Base-by-base conservation (phyloP, 1,140 invertebrate species). In the Calephelis virginiensis region DNA sequence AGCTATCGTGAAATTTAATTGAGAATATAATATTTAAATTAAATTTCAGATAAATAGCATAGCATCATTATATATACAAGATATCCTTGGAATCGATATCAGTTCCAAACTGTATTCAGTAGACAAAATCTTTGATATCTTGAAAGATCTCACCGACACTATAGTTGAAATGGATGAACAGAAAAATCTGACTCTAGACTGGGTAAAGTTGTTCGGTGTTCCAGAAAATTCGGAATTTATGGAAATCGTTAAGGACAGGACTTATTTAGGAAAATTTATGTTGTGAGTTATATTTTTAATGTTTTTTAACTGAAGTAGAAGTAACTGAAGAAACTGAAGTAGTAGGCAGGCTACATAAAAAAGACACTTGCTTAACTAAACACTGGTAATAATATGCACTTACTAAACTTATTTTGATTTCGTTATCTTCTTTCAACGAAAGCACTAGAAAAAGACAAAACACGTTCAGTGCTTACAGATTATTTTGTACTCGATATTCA, bases 1-100 rank as follows among this genome's bases (percentile, higher is more conserved):
- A 28, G 28, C 5, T 28, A 28, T 3, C 28, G 28, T 28, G 17
- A 28, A 28, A 28, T 28, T 28, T 28, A 28, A 3, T 48, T 48
- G 4, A 48, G 47, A n/a, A 13, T 5, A 48, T n/a, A n/a, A n/a
- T 48, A 48, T 48, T 13, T 13, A n/a, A 48, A 0, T 50, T 50
- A 63, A 49, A 50, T 81, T 83, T 62, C 70, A 91, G 91, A 91
- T 92, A 37, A 90, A 91, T 61, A 73, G 72, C 14, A 90, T 91
- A 78, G 84, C 91, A 1, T 87, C 85, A 6, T 72, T 92, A 38
- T 75, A 90, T 12, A 77, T 91, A 13, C 72, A 86, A 65, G 81
- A 91, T 65, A 89, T 86, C 11, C 61, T 92, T 9, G 88, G 89
- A 9, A 85, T 83, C 72, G 83, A 88, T 49, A 80, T 80, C 4